These are phyloP conservation scores for Zaprionus gabonicus DNA, from an alignment of 1,140 invertebrate species.

Conservation along the genomic window DNA sequence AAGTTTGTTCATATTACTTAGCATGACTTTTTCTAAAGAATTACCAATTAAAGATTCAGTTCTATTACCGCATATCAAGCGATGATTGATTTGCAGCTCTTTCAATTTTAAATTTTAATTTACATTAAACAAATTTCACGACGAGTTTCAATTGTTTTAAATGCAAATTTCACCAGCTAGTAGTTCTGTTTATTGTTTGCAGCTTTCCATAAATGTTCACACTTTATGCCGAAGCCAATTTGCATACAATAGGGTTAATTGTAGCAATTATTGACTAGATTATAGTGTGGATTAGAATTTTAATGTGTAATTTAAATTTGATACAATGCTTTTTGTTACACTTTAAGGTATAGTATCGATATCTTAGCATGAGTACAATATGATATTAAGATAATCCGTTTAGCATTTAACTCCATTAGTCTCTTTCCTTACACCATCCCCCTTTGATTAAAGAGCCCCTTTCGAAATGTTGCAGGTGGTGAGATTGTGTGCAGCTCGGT, in stretches of 20 bases:
- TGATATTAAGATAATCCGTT: background rate
- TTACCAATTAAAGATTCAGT: no score
- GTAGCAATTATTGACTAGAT: background rate
- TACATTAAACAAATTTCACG: background rate
- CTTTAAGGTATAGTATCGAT: background rate
- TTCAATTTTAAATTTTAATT: background rate
- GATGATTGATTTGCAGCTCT: background rate
- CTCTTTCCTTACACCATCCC: background rate
- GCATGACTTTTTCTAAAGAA: no score
- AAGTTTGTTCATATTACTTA: no score
- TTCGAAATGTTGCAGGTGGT: conserved; percentile 85
- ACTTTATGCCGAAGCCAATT: background rate
- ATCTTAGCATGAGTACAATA: background rate
- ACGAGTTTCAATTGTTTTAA: background rate
- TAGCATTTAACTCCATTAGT: background rate
- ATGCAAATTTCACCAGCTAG: background rate
- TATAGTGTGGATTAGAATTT: background rate
- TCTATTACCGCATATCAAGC: no score
- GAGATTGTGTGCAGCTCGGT: conserved; percentile 91
- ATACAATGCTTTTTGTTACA: background rate
- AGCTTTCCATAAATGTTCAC: background rate
- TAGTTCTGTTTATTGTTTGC: background rate
- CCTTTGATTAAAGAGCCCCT: background rate
- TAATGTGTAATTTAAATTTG: background rate
- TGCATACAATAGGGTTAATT: conserved; percentile 1